Base-by-base conservation (phyloP, 2,797 vertebrate genomes). In the Chaetophractus vellerosus region DNA sequence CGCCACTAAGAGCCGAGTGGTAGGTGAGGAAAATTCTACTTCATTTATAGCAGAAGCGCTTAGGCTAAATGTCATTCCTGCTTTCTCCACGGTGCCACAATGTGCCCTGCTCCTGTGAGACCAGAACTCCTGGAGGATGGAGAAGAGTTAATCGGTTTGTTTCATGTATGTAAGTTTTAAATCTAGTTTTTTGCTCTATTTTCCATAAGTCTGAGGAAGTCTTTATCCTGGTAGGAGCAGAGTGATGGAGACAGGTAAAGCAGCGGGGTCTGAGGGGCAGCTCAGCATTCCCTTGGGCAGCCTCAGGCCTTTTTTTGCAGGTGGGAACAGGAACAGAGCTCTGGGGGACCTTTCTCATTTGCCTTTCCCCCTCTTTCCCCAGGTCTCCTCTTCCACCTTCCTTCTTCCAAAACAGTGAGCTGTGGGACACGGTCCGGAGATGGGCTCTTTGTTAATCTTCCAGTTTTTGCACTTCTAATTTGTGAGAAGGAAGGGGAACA, bases 81-180 rank as follows among this genome's bases (percentile, higher is more conserved):
- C 0, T 88, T 28, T 63, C 26, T 50, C 10, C 38, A 31, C 8
- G 5, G 38, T 18, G 75, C 50, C 41, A n/a, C 33, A 23, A 9
- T 0, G 14, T 2, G 64, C 24, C 18, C 11, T 8, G 7, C 1
- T 28, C 24, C 21, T 11, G 1, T 52, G 66, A 55, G 33, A 63
- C 24, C 11, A 36, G 2, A 38, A 68, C n/a, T 64, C 50, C 57
- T 21, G 45, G 33, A 83, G 61, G 38, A 28, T 3, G 33, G 68
- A 89, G 69, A 33, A 11, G 7, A 79, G 15, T 9, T 71, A 63
- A 64, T 18, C 18, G 9, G 10, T 15, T 28, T 75, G 24, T 64
- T 88, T 94, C 63, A 61, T 72, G 38, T 72, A 24, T 12, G 41
- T 55, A 19, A 18, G 18, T 82, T 79, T 78, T 78, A 78, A 91